Percentiles rank a stretch among this genome's conserved stretches.
Conservation (phyloP, 2,113 vertebrate species). For the Hymenochirus boettgeri region DNA sequence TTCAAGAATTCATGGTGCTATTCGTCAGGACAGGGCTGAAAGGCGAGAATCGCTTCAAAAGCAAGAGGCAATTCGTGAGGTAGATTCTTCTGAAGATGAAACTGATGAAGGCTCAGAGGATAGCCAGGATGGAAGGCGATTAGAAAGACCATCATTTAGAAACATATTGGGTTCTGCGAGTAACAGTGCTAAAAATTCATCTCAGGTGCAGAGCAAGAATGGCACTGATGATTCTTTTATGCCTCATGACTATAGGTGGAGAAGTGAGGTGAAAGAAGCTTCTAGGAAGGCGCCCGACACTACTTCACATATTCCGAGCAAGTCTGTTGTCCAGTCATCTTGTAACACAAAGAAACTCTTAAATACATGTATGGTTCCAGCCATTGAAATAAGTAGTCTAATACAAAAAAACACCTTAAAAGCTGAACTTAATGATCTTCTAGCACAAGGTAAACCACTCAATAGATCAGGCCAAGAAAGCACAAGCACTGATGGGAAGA, state of each 20-base stretch:
- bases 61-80: constrained; percentile 92
- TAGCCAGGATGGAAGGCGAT: constrained; percentile 72
- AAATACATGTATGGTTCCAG: constrained; percentile 44
- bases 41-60: constrained; percentile 90
- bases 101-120: constrained; percentile 85
- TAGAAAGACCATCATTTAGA: constrained; percentile 44
- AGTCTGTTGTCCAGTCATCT: not conserved
- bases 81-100: constrained; percentile 92
- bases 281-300: constrained; percentile 37
- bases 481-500: not conserved
- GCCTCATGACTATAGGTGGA: not conserved
- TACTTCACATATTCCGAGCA: not conserved
- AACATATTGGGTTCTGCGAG: constrained; percentile 49
- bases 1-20: constrained; percentile 78
- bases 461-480: constrained; percentile 43
- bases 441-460: constrained; percentile 44
- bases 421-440: constrained; percentile 38
- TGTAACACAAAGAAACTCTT: constrained; percentile 23
- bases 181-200: constrained; percentile 53
- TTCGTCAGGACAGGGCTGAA: constrained; percentile 88
- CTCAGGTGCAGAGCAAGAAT: constrained; percentile 50
- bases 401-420: constrained; percentile 41
- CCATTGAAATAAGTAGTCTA: constrained; percentile 35
- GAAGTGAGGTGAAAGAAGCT: constrained; percentile 47
- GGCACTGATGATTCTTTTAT: constrained; percentile 2